Base-by-base conservation (phyloP, 1,140 invertebrate species). In the Luehdorfia chinensis region DNA sequence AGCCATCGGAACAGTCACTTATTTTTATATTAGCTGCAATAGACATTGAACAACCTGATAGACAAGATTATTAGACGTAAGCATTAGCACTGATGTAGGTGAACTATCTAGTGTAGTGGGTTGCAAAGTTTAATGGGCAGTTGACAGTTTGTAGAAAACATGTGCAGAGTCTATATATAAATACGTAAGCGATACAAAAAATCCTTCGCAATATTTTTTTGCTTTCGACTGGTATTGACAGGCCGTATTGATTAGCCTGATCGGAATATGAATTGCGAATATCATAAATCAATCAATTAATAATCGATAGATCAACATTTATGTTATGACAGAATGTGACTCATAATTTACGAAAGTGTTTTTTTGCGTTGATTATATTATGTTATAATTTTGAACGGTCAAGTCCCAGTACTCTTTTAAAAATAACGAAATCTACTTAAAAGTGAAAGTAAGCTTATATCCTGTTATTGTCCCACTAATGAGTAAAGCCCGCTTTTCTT, bases 161-260 rank as follows among this genome's bases (percentile, higher is more conserved):
- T 34, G 32, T 34, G 32, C 15, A 34, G 3, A 18, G 32, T 11
- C 31, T 33, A 33, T 18, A 33, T 31, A 15, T 34, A 18, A 15
- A 34, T 11, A 19, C 15, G 16, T 19, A 4, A n/a, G n/a, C 2
- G 15, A 19, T 18, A 21, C n/a, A 34, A 34, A 34, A 34, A 34
- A 34, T 19, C n/a, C 15, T 11, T 34, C 8, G 15, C 15, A 34
- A 18, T n/a, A 7, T 14, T 34, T 34, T 32, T 32, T 32, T 32
- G 31, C 13, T 32, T 15, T 15, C n/a, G 4, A 2, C 1, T 18
- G 1, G 32, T 18, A 34, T 7, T 34, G 3, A 34, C 11, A 5
- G 6, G 13, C 11, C 11, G 13, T 1, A 12, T 14, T 11, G 19
- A 21, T 21, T 3, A 21, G 19, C 19, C 16, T 34, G 32, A 9